These are phyloP conservation scores for Lordiphosa andalusiaca DNA, from an alignment of 2,888 invertebrate species.

Conservation along the genomic window DNA sequence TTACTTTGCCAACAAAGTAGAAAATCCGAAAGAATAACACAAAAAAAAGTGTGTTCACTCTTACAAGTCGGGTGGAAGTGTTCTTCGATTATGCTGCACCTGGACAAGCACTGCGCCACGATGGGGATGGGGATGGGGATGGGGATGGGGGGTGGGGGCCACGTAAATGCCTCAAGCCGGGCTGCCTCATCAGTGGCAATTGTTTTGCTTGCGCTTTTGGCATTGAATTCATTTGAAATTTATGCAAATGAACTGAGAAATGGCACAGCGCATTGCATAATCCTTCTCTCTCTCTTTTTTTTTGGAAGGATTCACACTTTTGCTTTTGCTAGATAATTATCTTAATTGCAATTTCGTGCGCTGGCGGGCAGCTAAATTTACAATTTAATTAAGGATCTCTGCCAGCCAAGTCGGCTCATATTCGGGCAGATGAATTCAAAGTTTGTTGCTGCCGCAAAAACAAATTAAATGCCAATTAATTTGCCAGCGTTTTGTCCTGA, in stretches of 20 bases:
- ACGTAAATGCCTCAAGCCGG: conserved; percentile 36
- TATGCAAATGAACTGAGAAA: conserved; percentile 62
- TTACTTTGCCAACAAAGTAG: conserved; percentile 77
- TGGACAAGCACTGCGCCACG: conserved; percentile 16
- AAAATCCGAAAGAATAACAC: conserved; percentile 79
- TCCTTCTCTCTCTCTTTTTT: conserved; percentile 22
- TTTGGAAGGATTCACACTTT: conserved; percentile 48
- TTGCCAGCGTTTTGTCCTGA: conserved; percentile 45
- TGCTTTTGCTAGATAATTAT: conserved; percentile 71
- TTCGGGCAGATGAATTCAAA: conserved; percentile 6
- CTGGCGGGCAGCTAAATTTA: conserved; percentile 37
- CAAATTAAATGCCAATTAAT: conserved; percentile 73
- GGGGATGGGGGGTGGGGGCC: not conserved
- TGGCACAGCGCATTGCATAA: conserved; percentile 35
- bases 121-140: not conserved
- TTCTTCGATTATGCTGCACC: conserved; percentile 44
- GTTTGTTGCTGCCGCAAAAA: conserved; percentile 22
- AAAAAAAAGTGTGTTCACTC: conserved; percentile 56
- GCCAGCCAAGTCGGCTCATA: not conserved
- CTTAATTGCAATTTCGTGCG: conserved; percentile 72
- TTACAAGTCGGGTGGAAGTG: conserved; percentile 13
- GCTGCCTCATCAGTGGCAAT: conserved; percentile 60
- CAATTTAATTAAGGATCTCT: conserved; percentile 54
- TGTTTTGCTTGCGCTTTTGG: conserved; percentile 64
- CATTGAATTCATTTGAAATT: conserved; percentile 69